These are phyloP conservation scores for Ctenodactylus gundi DNA, from an alignment of 2,113 vertebrate genomes.

Conservation along the genomic window DNA sequence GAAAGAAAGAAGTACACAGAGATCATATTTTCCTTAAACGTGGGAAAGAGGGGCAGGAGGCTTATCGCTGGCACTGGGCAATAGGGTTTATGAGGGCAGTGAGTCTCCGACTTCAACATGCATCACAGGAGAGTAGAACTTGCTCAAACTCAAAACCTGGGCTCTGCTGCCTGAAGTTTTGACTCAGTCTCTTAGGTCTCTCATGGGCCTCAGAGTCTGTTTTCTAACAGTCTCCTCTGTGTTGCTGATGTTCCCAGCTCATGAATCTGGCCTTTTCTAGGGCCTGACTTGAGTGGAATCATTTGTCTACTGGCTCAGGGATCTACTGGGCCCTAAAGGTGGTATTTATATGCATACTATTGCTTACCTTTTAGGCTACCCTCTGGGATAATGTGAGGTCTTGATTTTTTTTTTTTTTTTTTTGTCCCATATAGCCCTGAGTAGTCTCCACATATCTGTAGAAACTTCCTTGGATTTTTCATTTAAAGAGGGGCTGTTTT, in stretches of 20 bases:
- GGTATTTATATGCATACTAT: no score
- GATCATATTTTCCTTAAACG: no score
- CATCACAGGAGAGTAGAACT: not conserved
- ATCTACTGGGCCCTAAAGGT: not conserved
- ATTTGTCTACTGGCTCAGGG: not conserved
- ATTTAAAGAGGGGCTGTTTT: not conserved
- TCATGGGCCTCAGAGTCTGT: not conserved
- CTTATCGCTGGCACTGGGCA: rapidly evolving
- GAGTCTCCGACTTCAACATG: not conserved
- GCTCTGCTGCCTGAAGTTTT: not conserved
- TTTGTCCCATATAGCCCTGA: not conserved
- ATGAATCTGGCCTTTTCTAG: not conserved
- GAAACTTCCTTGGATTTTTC: not conserved
- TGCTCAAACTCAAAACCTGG: not conserved
- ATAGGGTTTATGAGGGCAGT: no score
- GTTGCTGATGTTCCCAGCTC: not conserved
- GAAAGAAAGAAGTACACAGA: not conserved
- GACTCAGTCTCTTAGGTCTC: not conserved
- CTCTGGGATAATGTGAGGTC: not conserved
- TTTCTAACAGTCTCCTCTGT: not conserved
- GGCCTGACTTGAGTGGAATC: not conserved
- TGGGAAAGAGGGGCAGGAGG: no score
- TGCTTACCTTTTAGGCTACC: not conserved
- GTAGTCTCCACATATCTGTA: not conserved
- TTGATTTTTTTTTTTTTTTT: not conserved